Evolutionary conservation across 1,140 invertebrate species (phyloP).

Genomic region (Cecropterus lyciades): DNA sequence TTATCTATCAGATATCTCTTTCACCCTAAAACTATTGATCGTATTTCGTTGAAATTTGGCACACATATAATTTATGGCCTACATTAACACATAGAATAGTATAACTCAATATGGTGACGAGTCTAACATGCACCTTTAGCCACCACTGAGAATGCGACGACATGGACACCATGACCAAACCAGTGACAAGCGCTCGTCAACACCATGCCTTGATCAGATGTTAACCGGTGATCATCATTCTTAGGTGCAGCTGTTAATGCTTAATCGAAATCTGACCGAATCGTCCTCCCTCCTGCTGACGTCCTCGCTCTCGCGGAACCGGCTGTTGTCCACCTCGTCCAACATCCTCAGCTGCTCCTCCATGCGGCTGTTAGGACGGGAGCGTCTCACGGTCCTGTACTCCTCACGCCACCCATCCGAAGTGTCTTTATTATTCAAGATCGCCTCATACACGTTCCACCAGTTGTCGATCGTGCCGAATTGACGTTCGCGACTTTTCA

Average conservation of each 20-base stretch:
- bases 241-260: conserved; percentile 45
- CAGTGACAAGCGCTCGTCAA: conserved; percentile 43
- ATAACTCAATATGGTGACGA: too few relatives aligned
- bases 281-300: conserved; percentile 57
- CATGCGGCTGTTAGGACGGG: conserved; percentile 66
- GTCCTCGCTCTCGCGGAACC: conserved; percentile 67
- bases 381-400: conserved; percentile 48
- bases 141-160: conserved; percentile 38
- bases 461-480: conserved; percentile 82
- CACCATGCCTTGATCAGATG: too few relatives aligned
- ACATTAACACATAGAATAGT: too few relatives aligned
- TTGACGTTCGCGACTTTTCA: conserved; percentile 75
- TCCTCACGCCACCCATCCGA: conserved; percentile 56
- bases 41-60: too few relatives aligned
- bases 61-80: too few relatives aligned
- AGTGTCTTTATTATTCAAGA: conserved; percentile 67
- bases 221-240: conserved; percentile 41
- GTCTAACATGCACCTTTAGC: conserved; percentile 13
- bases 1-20: too few relatives aligned
- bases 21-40: too few relatives aligned
- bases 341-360: conserved; percentile 72
- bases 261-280: conserved; percentile 75
- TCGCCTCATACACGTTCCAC: conserved; percentile 78
- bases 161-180: conserved; percentile 38
- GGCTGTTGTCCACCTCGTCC: conserved; percentile 62